phyloP scores from a whole-genome alignment of 2,113 vertebrate genomes.

The Passerina amoena region DNA sequence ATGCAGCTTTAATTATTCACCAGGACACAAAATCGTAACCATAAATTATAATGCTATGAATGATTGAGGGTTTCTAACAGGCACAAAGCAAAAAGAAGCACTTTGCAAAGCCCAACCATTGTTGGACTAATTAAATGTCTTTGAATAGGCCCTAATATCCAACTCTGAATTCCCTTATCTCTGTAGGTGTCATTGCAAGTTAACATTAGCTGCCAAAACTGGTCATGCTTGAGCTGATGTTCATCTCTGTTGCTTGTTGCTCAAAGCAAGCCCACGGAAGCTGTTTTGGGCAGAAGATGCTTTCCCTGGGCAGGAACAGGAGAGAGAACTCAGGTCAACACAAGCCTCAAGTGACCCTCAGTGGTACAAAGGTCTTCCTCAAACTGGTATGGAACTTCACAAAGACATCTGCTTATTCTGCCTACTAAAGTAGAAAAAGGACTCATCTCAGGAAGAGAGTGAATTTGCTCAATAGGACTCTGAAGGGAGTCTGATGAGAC shows the following conservation, averaged over 20 bases:
- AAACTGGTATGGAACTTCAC: neutral
- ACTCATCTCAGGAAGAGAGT: neutral
- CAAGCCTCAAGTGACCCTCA: neutral
- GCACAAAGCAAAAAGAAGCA: neutral
- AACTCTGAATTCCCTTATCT: neutral
- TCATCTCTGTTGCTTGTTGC: neutral
- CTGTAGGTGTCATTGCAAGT: constrained; percentile 11
- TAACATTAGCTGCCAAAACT: neutral
- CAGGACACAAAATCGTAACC: neutral
- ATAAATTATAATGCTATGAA: constrained; percentile 28
- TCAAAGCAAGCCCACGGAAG: neutral
- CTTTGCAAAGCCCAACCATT: neutral
- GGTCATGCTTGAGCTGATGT: neutral
- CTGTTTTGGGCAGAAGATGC: neutral
- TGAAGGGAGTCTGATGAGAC: neutral
- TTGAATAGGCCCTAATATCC: neutral
- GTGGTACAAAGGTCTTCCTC: neutral
- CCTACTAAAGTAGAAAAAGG: neutral
- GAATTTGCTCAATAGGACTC: neutral
- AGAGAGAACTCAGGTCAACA: neutral
- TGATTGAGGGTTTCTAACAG: constrained; percentile 22
- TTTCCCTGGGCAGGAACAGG: neutral
- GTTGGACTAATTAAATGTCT: constrained; percentile 20
- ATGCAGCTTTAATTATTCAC: constrained; percentile 44
- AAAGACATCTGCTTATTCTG: neutral